Conservation (phyloP, 2,113 vertebrate species). For the Choloepus hoffmanni region DNA sequence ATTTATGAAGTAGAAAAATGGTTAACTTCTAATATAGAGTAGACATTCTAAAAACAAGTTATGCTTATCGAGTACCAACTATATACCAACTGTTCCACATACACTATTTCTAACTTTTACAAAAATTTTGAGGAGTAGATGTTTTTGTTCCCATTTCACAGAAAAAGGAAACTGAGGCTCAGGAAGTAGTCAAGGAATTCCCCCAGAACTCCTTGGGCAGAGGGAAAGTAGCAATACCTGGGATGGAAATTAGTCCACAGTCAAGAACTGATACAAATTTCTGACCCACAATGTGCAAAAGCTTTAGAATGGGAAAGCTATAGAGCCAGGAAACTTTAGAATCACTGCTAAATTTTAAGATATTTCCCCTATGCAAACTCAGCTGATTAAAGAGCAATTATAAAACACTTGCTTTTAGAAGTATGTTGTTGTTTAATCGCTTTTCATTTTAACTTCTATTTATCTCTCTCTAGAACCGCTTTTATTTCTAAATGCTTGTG, state of each 20-base stretch:
- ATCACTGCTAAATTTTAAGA: rapidly evolving
- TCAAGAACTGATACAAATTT: neutral
- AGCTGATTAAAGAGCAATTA: rapidly evolving
- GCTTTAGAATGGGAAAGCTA: rapidly evolving
- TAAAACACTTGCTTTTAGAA: neutral
- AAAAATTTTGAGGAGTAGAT: rapidly evolving
- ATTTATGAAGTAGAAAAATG: rapidly evolving
- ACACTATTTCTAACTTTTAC: too few species aligned
- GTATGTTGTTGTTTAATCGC: rapidly evolving
- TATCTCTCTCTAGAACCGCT: neutral
- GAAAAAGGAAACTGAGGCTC: neutral
- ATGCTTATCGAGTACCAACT: rapidly evolving
- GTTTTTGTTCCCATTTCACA: neutral
- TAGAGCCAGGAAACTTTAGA: rapidly evolving
- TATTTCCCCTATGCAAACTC: rapidly evolving
- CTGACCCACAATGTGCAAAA: rapidly evolving
- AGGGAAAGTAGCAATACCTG: rapidly evolving
- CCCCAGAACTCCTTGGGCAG: neutral
- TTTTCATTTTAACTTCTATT: neutral
- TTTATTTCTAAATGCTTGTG: neutral
- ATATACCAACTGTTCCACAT: rapidly evolving
- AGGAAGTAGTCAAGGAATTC: rapidly evolving
- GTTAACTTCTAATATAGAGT: rapidly evolving
- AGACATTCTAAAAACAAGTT: neutral
- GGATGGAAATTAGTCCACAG: rapidly evolving